Conservation (phyloP, 2,888 invertebrate species). For the Troides helena region DNA sequence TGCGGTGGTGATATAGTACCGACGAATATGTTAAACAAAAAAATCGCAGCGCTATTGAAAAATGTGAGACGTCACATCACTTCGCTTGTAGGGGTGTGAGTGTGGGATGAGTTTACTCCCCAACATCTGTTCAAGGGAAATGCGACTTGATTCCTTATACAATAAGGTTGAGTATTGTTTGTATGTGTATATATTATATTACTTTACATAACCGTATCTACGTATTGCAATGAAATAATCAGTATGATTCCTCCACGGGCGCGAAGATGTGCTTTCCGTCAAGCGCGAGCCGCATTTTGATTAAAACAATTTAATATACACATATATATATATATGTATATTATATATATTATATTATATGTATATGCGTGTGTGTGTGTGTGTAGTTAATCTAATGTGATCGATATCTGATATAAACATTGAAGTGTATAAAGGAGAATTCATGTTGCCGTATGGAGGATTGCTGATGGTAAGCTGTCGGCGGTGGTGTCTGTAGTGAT, state of each 20-base stretch:
- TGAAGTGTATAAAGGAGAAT: too few species aligned
- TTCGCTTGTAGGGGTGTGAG: too few species aligned
- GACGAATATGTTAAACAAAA: too few species aligned
- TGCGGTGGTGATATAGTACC: too few species aligned
- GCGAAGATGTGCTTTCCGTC: conserved; percentile 26
- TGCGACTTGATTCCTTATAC: conserved; percentile 18
- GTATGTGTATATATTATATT: conserved; percentile 45
- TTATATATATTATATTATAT: conserved; percentile 3
- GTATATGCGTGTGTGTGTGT: neutral
- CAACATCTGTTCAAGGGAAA: conserved; percentile 40
- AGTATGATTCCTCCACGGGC: conserved; percentile 54
- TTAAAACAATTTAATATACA: conserved; percentile 19
- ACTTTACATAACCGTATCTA: conserved; percentile 61
- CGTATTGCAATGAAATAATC: conserved; percentile 67
- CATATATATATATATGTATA: conserved; percentile 19
- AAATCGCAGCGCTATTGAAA: too few species aligned
- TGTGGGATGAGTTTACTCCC: conserved; percentile 28
- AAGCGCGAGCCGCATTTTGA: conserved; percentile 28
- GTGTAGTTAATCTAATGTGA: neutral
- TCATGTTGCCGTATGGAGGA: too few species aligned
- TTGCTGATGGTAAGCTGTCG: too few species aligned
- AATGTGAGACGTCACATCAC: too few species aligned
- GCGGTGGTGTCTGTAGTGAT: too few species aligned
- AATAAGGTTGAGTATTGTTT: conserved; percentile 38
- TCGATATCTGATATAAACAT: too few species aligned